Evolutionary conservation across 2,797 vertebrate species (phyloP).

Genomic region (Sebastes cheni): DNA sequence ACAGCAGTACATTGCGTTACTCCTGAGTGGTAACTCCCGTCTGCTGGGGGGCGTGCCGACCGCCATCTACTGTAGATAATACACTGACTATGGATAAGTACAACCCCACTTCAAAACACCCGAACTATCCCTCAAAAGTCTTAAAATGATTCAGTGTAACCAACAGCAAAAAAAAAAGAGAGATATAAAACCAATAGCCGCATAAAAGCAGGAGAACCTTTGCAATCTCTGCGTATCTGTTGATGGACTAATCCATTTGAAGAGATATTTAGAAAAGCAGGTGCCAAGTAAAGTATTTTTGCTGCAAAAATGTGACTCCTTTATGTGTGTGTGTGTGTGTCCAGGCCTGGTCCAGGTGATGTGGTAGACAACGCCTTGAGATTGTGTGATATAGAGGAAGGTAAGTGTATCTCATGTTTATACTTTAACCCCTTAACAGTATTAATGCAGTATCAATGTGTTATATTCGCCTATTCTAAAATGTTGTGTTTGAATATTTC

Average conservation of each 20-base stretch:
- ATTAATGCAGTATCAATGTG: too few relatives aligned
- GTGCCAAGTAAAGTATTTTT: not conserved
- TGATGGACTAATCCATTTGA: not conserved
- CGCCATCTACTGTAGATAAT: too few relatives aligned
- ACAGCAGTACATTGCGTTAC: too few relatives aligned
- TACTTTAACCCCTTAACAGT: not conserved
- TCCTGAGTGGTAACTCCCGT: too few relatives aligned
- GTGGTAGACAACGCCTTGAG: conserved; percentile 59
- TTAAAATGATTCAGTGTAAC: not conserved
- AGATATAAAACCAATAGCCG: not conserved
- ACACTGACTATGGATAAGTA: too few relatives aligned
- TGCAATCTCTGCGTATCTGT: not conserved
- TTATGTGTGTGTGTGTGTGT: conserved; percentile 33
- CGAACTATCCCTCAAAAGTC: not conserved
- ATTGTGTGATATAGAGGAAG: conserved; percentile 63
- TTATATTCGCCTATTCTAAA: too few relatives aligned
- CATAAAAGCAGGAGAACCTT: not conserved
- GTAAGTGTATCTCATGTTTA: conserved; percentile 37
- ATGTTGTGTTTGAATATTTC: too few relatives aligned
- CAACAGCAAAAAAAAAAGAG: not conserved
- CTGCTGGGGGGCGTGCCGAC: too few relatives aligned
- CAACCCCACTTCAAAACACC: too few relatives aligned
- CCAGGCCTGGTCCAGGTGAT: conserved; percentile 60
- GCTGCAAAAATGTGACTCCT: not conserved
- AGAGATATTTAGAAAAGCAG: not conserved